phyloP scores from a whole-genome alignment of 2,888 invertebrate genomes.

The Xestia c-nigrum region DNA sequence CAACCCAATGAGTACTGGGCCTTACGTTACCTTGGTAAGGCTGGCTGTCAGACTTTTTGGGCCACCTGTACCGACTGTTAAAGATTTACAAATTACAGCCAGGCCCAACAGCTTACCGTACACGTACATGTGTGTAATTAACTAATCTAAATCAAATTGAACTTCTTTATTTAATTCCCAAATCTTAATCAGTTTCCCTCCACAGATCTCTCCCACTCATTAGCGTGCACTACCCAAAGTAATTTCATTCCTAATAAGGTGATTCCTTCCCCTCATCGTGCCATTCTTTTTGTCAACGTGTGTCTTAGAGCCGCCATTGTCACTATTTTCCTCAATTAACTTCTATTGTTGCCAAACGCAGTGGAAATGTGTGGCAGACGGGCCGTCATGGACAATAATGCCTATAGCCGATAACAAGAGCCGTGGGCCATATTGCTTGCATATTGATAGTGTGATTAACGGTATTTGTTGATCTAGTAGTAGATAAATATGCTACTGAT shows the following conservation, averaged over 20 bases:
- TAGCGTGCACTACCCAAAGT: neutral
- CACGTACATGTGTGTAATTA: neutral
- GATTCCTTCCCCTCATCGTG: neutral
- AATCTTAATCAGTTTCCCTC: neutral
- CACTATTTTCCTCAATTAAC: slow-evolving; percentile 56
- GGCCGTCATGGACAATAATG: slow-evolving; percentile 26
- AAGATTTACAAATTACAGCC: too few relatives aligned
- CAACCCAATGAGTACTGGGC: too few relatives aligned
- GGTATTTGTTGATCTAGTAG: neutral
- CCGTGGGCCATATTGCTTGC: slow-evolving; percentile 19
- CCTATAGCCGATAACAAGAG: slow-evolving; percentile 16
- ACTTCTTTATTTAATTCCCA: neutral
- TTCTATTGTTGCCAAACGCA: slow-evolving; percentile 44
- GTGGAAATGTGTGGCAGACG: slow-evolving; percentile 37
- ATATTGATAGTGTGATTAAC: slow-evolving; percentile 38
- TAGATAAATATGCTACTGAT: neutral
- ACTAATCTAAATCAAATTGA: neutral
- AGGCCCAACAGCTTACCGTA: too few relatives aligned
- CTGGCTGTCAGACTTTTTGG: too few relatives aligned
- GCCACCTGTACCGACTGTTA: too few relatives aligned
- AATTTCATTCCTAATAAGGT: slow-evolving; percentile 21
- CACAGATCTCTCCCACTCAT: neutral
- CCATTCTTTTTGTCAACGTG: slow-evolving; percentile 36
- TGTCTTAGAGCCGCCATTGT: slow-evolving; percentile 27
- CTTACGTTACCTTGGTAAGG: too few relatives aligned